Evolutionary conservation across 2,797 vertebrate genomes (phyloP).

Genomic region (Urophycis tenuis): DNA sequence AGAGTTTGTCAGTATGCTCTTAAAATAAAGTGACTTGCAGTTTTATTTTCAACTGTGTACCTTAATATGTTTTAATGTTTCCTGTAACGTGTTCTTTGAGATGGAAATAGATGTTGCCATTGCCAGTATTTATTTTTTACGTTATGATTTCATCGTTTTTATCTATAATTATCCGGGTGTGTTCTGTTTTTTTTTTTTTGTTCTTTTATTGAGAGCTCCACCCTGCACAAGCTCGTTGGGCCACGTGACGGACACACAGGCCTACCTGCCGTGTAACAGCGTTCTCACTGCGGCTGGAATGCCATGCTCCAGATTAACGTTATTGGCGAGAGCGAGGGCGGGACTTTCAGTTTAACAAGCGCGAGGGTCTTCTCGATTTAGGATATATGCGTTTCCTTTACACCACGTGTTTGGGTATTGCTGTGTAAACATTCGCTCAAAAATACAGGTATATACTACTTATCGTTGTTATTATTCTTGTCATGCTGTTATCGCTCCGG

Average conservation of each 20-base stretch:
- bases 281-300: not conserved
- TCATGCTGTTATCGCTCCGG: not conserved
- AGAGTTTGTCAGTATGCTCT: constrained; percentile 50
- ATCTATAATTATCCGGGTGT: not conserved
- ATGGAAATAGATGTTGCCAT: not conserved
- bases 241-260: constrained; percentile 8
- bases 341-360: not conserved
- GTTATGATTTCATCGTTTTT: not conserved
- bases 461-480: not conserved
- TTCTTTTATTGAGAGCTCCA: constrained; percentile 9
- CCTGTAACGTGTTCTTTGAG: not conserved
- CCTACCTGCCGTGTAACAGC: not conserved
- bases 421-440: not conserved
- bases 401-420: not conserved
- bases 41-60: constrained; percentile 41
- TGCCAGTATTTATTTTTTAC: not conserved
- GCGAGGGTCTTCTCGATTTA: not conserved
- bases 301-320: not conserved
- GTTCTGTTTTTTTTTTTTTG: not conserved
- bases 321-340: not conserved
- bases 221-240: constrained; percentile 21
- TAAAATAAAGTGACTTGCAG: constrained; percentile 55
- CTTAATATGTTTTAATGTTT: constrained; percentile 8
- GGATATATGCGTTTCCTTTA: not conserved
- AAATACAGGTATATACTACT: not conserved